Conservation (phyloP, 2,888 invertebrate genomes). For the Caenorhabditis becei region DNA sequence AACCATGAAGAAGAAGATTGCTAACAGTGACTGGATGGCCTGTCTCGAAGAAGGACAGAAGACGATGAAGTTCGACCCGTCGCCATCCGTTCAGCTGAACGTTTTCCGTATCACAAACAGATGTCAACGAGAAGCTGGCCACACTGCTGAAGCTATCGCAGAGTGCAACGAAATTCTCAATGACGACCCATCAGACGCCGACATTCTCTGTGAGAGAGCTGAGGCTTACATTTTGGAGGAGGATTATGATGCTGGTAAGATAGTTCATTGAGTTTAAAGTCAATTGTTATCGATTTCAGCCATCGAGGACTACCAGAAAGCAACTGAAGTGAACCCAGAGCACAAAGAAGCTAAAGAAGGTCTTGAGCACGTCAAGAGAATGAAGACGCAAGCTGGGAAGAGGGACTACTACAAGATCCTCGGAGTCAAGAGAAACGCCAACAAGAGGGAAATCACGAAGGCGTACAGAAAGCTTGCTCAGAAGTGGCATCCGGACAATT, state of each 20-base stretch:
- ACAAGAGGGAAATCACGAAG: conserved; percentile 93
- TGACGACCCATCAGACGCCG: conserved; percentile 86
- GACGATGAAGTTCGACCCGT: conserved; percentile 86
- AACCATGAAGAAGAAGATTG: conserved; percentile 51
- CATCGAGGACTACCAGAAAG: conserved; percentile 90
- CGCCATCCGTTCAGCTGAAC: conserved; percentile 84
- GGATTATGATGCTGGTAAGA: conserved; percentile 90
- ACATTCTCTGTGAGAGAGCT: conserved; percentile 91
- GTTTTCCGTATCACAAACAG: conserved; percentile 89
- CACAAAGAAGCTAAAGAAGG: conserved; percentile 92
- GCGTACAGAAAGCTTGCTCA: conserved; percentile 97
- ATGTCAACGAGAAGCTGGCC: conserved; percentile 87
- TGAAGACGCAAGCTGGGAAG: conserved; percentile 93
- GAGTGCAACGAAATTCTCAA: conserved; percentile 90
- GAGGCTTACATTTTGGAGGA: conserved; percentile 93
- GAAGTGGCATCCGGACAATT: conserved; percentile 99
- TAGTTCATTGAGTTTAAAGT: background rate
- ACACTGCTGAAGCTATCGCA: conserved; percentile 87
- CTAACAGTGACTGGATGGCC: conserved; percentile 83
- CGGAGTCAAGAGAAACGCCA: conserved; percentile 91
- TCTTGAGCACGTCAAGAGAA: conserved; percentile 90
- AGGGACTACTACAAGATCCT: conserved; percentile 98
- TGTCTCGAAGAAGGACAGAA: conserved; percentile 87
- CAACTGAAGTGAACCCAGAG: conserved; percentile 89
- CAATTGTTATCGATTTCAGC: conserved; percentile 85